Evolutionary conservation across 92 coral and sea anemone species (phyloP).

Genomic region (Zoanthus sociatus): DNA sequence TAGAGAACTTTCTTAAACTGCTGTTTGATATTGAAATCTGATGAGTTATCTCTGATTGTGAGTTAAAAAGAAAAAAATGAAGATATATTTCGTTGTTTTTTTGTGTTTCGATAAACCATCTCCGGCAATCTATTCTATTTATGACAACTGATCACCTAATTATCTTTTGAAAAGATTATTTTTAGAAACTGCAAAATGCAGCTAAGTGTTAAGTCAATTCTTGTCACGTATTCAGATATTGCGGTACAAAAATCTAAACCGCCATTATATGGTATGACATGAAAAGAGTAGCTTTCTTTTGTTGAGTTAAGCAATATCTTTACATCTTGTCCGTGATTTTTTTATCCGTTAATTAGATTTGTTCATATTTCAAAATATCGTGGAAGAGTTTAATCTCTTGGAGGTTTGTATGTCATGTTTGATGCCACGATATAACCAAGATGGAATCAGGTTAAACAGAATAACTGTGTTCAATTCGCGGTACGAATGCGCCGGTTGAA

Average conservation of each 20-base stretch:
- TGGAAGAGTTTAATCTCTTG: not conserved
- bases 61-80: not conserved
- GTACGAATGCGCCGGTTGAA: not conserved
- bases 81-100: not conserved
- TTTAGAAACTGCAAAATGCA: constrained; percentile 30
- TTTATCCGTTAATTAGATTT: constrained; percentile 19
- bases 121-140: not conserved
- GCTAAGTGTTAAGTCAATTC: not conserved
- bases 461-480: not conserved
- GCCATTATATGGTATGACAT: no score
- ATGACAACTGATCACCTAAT: not conserved
- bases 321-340: not conserved
- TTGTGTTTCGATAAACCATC: not conserved
- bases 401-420: not conserved
- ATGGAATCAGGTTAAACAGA: not conserved
- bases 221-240: not conserved
- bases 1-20: constrained; percentile 48
- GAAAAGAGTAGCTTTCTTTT: not conserved
- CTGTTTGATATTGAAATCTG: not conserved
- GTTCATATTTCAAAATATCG: constrained; percentile 19
- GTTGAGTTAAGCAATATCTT: not conserved
- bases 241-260: not conserved
- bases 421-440: constrained; percentile 8
- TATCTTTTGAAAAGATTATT: not conserved
- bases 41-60: not conserved